phyloP scores from a whole-genome alignment of 2,797 vertebrate genomes.

The Sarcoramphus papa region DNA sequence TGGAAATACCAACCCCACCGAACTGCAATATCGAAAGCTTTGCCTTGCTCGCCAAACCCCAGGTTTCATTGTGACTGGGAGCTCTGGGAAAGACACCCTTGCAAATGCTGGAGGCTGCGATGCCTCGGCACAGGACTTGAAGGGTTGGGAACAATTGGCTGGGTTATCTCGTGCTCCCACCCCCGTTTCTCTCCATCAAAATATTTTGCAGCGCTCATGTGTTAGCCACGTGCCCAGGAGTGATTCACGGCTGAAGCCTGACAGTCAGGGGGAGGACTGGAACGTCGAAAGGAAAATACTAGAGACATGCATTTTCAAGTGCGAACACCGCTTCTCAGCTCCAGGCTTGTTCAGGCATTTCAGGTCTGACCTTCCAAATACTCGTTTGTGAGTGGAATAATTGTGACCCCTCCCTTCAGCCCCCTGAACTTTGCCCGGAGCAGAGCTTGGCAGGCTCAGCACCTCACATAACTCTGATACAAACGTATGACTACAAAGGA shows the following conservation, averaged over 20 bases:
- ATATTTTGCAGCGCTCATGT: conserved; percentile 34
- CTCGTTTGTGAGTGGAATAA: neutral
- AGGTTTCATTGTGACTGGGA: neutral
- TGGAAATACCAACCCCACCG: neutral
- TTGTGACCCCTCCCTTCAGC: neutral
- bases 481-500: neutral
- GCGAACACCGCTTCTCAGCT: neutral
- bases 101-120: neutral
- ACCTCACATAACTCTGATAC: accelerated
- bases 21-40: neutral
- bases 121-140: neutral
- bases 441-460: neutral
- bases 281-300: neutral
- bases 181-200: conserved; percentile 6
- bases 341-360: neutral
- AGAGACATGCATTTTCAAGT: neutral
- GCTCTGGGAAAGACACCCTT: neutral
- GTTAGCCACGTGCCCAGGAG: conserved; percentile 21
- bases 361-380: neutral
- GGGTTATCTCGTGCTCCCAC: conserved; percentile 9
- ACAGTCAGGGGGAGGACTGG: conserved; percentile 32
- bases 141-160: neutral
- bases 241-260: conserved; percentile 10
- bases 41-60: neutral
- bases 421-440: neutral